Conservation (phyloP, 2,888 invertebrate species). For the Drosophila multiciliata region DNA sequence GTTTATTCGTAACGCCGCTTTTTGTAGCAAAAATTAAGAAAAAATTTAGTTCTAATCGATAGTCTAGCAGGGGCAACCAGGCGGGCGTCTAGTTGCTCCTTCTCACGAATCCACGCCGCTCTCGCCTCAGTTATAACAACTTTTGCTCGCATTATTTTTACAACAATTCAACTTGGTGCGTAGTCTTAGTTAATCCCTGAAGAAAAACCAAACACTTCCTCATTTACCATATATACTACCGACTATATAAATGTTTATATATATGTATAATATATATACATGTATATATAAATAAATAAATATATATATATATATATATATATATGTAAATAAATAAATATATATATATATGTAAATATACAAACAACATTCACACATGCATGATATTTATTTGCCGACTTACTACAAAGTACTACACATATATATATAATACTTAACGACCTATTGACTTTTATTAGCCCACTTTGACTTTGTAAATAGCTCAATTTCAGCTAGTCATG, state of each 20-base stretch:
- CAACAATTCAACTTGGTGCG: constrained; percentile 61
- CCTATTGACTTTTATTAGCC: constrained; percentile 50
- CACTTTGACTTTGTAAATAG: constrained; percentile 61
- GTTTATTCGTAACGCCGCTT: constrained; percentile 60
- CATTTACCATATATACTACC: neutral
- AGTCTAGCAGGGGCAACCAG: constrained; percentile 24
- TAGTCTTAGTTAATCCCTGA: constrained; percentile 58
- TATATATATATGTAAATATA: neutral
- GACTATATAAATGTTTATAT: neutral
- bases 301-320: neutral
- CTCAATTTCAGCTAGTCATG: constrained; percentile 25
- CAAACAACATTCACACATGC: constrained; percentile 20
- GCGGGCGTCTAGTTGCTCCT: constrained; percentile 20
- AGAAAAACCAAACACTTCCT: neutral
- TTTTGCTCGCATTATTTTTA: constrained; percentile 23
- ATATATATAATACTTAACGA: constrained; percentile 59
- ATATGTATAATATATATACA: neutral
- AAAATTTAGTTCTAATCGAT: constrained; percentile 19
- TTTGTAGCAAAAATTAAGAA: constrained; percentile 55
- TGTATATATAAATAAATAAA: neutral
- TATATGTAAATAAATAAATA: neutral
- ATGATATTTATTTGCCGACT: constrained; percentile 54
- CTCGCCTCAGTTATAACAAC: constrained; percentile 58
- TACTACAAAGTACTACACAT: constrained; percentile 49
- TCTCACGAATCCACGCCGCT: constrained; percentile 48